phyloP scores from a whole-genome alignment of 2,113 vertebrate genomes.

The Psittacara wagleri region DNA sequence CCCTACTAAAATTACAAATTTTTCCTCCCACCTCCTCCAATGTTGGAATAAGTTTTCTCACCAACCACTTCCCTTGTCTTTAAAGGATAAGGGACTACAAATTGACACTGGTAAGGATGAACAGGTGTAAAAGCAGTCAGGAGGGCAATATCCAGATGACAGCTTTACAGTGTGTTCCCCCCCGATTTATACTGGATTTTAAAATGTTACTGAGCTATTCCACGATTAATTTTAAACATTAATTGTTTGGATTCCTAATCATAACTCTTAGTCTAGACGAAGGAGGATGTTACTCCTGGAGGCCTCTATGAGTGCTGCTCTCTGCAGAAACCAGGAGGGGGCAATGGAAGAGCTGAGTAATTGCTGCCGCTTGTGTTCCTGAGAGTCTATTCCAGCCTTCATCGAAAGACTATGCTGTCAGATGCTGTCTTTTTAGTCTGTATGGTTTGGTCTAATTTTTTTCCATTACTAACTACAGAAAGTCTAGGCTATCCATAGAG shows the following conservation, averaged over 20 bases:
- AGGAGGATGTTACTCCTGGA: not conserved
- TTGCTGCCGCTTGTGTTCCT: not conserved
- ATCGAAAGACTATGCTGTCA: not conserved
- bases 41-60: not conserved
- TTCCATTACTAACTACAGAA: not conserved
- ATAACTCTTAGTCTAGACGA: not conserved
- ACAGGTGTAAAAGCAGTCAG: not conserved
- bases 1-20: not conserved
- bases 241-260: not conserved
- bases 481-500: not conserved
- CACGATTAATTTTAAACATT: not conserved
- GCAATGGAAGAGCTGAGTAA: conserved; percentile 34
- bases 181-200: not conserved
- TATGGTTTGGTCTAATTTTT: not conserved
- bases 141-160: not conserved
- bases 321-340: conserved; percentile 20
- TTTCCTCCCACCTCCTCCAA: not conserved
- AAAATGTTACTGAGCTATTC: not conserved
- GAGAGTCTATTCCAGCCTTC: not conserved
- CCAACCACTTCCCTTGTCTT: not conserved
- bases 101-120: not conserved
- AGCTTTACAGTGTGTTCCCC: not conserved
- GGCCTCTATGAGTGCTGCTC: not conserved
- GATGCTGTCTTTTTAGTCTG: not conserved
- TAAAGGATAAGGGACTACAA: not conserved